Evolutionary conservation across 2,888 invertebrate genomes (phyloP).

Genomic region (Cephonodes hylas): DNA sequence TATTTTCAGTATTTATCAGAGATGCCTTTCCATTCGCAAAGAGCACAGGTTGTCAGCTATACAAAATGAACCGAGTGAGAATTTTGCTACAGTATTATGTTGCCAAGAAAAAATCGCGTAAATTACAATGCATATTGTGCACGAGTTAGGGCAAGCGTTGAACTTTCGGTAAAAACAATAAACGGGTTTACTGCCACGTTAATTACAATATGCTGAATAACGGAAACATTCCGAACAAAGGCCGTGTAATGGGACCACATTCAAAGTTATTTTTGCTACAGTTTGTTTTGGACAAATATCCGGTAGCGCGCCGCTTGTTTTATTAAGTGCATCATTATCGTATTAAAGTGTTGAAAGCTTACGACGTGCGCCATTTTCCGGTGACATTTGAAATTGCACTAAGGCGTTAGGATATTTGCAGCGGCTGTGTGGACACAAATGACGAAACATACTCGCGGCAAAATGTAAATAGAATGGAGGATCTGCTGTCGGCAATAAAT

Average conservation of each 20-base stretch:
- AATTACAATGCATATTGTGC: too few relatives aligned
- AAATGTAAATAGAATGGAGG: background rate
- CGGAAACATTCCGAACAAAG: slow-evolving; percentile 43
- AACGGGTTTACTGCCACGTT: background rate
- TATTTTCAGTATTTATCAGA: too few relatives aligned
- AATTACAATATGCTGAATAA: slow-evolving; percentile 2
- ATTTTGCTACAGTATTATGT: too few relatives aligned
- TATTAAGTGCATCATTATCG: slow-evolving; percentile 47
- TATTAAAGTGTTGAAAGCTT: slow-evolving; percentile 41
- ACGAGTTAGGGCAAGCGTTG: too few relatives aligned
- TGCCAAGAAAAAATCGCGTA: too few relatives aligned
- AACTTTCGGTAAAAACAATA: background rate
- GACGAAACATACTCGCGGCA: background rate
- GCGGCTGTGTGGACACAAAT: background rate
- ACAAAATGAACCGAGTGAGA: too few relatives aligned
- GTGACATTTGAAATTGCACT: slow-evolving; percentile 12
- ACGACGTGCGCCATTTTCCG: slow-evolving; percentile 22
- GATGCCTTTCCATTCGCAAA: too few relatives aligned
- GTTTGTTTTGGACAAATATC: slow-evolving; percentile 63
- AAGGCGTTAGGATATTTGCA: background rate
- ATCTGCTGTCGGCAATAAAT: too few relatives aligned
- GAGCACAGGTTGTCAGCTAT: too few relatives aligned
- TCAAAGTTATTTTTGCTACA: slow-evolving; percentile 55
- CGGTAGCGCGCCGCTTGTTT: slow-evolving; percentile 57
- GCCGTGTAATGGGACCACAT: slow-evolving; percentile 47